Base-by-base conservation (phyloP, 2,888 invertebrate genomes). In the Anaspis maculata region DNA sequence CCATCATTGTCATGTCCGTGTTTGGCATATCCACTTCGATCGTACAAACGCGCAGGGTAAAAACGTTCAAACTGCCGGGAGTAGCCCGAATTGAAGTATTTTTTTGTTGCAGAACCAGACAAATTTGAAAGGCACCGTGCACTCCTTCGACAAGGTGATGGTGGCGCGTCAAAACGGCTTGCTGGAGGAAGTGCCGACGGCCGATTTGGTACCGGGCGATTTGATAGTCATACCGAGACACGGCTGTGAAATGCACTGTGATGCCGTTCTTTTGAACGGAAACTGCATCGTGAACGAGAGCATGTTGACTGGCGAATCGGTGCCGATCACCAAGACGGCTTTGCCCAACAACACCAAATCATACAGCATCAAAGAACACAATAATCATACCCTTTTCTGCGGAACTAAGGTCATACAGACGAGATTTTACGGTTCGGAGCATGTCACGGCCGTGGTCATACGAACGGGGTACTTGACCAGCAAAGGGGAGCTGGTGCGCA, bases 221-320 rank as follows among this genome's bases (percentile, higher is more conserved):
- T 70, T 95, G 10, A 72, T 95, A 25, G 74, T 85, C 43, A 76
- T 95, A 47, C 91, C 92, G 0, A 68, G 81, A 0, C 72, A 76
- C 35, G 91, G 91, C 1, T 88, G 89, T 61, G 71, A 77, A n/a
- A 78, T 95, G 81, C 84, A 84, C 38, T 92, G 90, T 60, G 95
- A 96, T 65, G 92, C 92, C 0, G 88, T 87, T 0, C 69, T 96
- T 13, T 69, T 94, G 1, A 69, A 72, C 0, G 95, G 95, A 5
- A 81, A 83, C 41, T 91, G 90, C 41, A 88, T 95, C 37, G 75
- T 95, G 9, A 94, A 95, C 57, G 95, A 95, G 69, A 88, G 92
- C 51, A 94, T 94, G 91, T 75, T 96, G 1, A 95, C 95, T 41
- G 89, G 88, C 10, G 21, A 29, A 10, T 11, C 22, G 22, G 59